A percentile compares a stretch with the other conserved stretches of the same genome.
phyloP scores from a whole-genome alignment of 2,888 invertebrate species.

The Dicyrtoma fusca region DNA sequence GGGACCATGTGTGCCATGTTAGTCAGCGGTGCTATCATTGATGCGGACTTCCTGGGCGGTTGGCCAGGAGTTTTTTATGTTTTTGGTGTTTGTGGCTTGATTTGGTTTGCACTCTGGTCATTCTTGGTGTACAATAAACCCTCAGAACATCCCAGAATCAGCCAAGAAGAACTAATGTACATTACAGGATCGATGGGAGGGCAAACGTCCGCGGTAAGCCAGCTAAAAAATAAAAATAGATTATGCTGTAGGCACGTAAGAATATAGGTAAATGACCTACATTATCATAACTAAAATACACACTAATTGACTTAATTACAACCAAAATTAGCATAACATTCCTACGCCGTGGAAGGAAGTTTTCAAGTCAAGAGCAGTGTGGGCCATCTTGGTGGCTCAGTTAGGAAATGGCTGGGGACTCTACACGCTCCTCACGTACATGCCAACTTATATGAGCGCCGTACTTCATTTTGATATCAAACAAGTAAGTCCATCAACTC shows the following conservation, averaged over 20 bases:
- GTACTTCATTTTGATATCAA: conserved; percentile 80
- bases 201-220: conserved; percentile 60
- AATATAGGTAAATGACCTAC: no score
- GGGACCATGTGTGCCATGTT: conserved; percentile 87
- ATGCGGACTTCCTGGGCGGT: conserved; percentile 72
- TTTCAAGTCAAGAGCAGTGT: conserved; percentile 73
- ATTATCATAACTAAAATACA: no score
- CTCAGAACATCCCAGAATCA: conserved; percentile 73
- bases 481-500: conserved; percentile 63
- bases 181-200: conserved; percentile 49
- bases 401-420: conserved; percentile 84
- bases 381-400: conserved; percentile 81
- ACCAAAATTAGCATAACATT: conserved; percentile 23
- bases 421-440: conserved; percentile 79
- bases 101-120: conserved; percentile 83
- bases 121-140: conserved; percentile 75
- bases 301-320: no score
- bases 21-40: conserved; percentile 80
- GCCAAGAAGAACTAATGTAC: conserved; percentile 72
- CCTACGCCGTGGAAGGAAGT: conserved; percentile 74
- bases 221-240: conserved; percentile 11
- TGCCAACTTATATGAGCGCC: conserved; percentile 81
- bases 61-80: conserved; percentile 86
- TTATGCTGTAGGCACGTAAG: no score
- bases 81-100: conserved; percentile 74